Conservation (phyloP, 2,797 vertebrate species). For the Gorsachius magnificus region DNA sequence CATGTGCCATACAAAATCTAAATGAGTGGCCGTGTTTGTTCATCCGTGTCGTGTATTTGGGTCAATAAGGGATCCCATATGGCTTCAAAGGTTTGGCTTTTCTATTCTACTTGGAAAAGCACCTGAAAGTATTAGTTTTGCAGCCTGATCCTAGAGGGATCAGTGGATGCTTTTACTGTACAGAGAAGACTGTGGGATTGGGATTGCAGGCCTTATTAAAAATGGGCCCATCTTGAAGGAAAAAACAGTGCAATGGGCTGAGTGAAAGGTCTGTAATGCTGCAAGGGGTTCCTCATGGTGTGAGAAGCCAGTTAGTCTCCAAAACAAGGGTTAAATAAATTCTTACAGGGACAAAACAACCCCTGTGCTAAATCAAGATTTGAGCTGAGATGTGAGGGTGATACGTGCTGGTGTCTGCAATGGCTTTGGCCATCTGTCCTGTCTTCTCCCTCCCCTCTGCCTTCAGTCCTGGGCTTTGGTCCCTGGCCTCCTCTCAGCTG, state of each 20-base stretch:
- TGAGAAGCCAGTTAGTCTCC: not conserved
- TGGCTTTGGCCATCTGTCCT: not conserved
- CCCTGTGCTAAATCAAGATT: not conserved
- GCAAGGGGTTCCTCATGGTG: not conserved
- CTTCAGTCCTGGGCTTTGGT: not conserved
- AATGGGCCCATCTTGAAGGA: not conserved
- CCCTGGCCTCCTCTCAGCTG: not conserved
- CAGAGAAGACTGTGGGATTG: not conserved
- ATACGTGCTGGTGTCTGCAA: not conserved
- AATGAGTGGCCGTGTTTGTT: not conserved
- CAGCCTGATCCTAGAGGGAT: not conserved
- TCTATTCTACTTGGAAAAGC: not conserved
- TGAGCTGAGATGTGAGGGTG: not conserved
- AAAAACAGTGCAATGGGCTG: not conserved
- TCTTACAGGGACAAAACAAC: fast-evolving
- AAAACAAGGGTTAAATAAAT: not conserved
- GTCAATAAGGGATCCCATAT: not conserved
- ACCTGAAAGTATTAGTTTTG: constrained; percentile 24
- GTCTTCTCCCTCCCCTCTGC: not conserved
- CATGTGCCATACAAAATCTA: not conserved
- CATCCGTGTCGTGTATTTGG: not conserved
- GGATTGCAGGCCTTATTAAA: not conserved
- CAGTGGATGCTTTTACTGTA: not conserved
- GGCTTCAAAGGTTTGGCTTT: constrained; percentile 10
- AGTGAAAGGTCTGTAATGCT: not conserved